phyloP scores from a whole-genome alignment of 1,140 invertebrate genomes.

The Drosophila sp. region DNA sequence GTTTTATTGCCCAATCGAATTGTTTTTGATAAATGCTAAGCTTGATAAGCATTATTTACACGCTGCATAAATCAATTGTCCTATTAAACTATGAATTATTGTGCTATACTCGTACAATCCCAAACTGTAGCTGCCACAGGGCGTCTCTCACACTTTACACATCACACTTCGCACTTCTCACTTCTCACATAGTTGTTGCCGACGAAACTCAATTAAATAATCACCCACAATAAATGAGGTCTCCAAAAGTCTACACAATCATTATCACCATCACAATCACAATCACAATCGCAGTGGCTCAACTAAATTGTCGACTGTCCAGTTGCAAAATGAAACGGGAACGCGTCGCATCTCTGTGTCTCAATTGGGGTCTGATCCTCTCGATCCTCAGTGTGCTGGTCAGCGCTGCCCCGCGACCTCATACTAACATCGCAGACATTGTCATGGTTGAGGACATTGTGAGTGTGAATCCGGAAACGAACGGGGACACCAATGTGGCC shows the following conservation, averaged over 20 bases:
- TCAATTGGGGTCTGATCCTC: slow-evolving; percentile 9
- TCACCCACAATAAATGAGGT: slow-evolving; percentile 39
- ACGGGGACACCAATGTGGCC: slow-evolving; percentile 33
- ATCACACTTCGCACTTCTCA: too few species aligned
- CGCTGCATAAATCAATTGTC: slow-evolving; percentile 32
- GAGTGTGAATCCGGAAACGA: slow-evolving; percentile 14
- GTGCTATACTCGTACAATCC: too few species aligned
- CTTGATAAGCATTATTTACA: slow-evolving; percentile 57
- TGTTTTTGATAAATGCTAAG: slow-evolving; percentile 25
- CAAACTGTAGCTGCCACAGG: background rate
- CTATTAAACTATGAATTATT: slow-evolving; percentile 16
- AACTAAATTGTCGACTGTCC: background rate
- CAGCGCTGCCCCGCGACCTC: background rate
- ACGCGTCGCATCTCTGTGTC: slow-evolving; percentile 16
- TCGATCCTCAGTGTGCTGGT: background rate
- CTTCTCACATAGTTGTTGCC: background rate
- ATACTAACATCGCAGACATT: background rate
- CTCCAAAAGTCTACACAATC: slow-evolving; percentile 29
- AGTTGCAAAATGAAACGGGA: slow-evolving; percentile 38
- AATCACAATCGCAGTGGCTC: background rate
- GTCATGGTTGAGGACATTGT: slow-evolving; percentile 42
- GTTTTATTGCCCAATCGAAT: slow-evolving; percentile 61
- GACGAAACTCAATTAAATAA: slow-evolving; percentile 75
- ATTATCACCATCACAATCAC: background rate
- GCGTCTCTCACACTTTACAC: too few species aligned